Evolutionary conservation across 2,113 vertebrate genomes (phyloP).

Genomic region (Panthera tigris): DNA sequence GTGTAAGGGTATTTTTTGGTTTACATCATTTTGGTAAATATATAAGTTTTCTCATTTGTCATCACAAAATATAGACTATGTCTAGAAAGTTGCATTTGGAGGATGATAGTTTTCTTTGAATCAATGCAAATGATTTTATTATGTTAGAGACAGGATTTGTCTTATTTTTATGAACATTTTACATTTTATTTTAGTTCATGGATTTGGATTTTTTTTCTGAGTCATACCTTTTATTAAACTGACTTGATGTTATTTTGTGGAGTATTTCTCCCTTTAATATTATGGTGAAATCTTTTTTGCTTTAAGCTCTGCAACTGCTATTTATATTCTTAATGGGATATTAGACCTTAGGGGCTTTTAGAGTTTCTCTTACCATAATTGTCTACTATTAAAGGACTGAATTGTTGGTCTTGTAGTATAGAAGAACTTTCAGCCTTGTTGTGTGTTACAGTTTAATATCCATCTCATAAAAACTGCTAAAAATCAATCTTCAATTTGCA

Average conservation of each 20-base stretch:
- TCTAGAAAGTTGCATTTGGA: slow-evolving; percentile 18
- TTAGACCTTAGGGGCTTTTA: slow-evolving; percentile 7
- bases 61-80: background rate
- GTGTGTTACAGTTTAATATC: slow-evolving; percentile 50
- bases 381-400: slow-evolving; percentile 54
- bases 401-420: slow-evolving; percentile 48
- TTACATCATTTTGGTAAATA: background rate
- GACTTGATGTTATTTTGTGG: slow-evolving; percentile 31
- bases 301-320: slow-evolving; percentile 40
- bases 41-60: background rate
- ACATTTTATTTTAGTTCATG: slow-evolving; percentile 24
- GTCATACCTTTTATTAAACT: slow-evolving; percentile 29
- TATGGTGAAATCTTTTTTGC: slow-evolving; percentile 10
- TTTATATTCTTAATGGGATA: slow-evolving; percentile 55
- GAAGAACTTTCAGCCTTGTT: slow-evolving; percentile 1
- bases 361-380: slow-evolving; percentile 34
- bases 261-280: slow-evolving; percentile 21
- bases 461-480: slow-evolving; percentile 22
- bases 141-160: background rate
- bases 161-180: slow-evolving; percentile 28
- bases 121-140: slow-evolving; percentile 32
- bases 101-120: background rate
- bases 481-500: slow-evolving; percentile 57
- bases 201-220: slow-evolving; percentile 14
- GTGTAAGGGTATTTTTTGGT: background rate